A percentile compares a stretch with the other conserved stretches of the same genome.
These are phyloP conservation scores for Chaitophorus viminalis DNA, from an alignment of 2,888 invertebrate genomes.

Conservation along the genomic window DNA sequence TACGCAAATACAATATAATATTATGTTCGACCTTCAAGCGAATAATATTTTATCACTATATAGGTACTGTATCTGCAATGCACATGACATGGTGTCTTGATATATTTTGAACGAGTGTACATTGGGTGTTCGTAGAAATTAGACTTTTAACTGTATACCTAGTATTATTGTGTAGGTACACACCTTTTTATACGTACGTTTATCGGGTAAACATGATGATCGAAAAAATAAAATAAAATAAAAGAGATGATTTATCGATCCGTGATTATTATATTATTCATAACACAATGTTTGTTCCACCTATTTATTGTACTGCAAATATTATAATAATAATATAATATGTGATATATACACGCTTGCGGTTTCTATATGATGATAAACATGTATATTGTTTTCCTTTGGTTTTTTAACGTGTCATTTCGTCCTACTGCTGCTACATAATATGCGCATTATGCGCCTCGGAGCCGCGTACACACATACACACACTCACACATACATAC, in stretches of 20 bases:
- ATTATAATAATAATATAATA: too few species aligned
- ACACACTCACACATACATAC: too few species aligned
- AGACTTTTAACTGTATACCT: background rate
- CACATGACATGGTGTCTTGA: background rate
- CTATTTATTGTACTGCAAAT: background rate
- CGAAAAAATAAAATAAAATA: background rate
- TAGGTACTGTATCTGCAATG: background rate
- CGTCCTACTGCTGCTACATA: background rate
- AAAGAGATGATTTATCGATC: background rate
- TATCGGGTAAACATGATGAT: background rate
- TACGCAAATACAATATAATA: too few species aligned
- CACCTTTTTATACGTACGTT: background rate
- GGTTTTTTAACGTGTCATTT: background rate
- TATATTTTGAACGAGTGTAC: background rate
- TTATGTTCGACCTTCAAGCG: background rate
- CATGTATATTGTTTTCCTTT: background rate
- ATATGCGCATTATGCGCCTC: background rate
- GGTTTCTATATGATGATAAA: background rate
- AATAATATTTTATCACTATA: background rate
- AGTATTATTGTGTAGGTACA: too few species aligned
- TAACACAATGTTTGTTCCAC: background rate
- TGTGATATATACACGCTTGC: background rate
- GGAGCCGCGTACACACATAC: background rate
- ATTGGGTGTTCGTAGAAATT: background rate
- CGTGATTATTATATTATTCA: background rate